A percentile compares a stretch with the other conserved stretches of the same genome.
Conservation (phyloP, 2,888 invertebrate species). For the Athalia cordata region DNA sequence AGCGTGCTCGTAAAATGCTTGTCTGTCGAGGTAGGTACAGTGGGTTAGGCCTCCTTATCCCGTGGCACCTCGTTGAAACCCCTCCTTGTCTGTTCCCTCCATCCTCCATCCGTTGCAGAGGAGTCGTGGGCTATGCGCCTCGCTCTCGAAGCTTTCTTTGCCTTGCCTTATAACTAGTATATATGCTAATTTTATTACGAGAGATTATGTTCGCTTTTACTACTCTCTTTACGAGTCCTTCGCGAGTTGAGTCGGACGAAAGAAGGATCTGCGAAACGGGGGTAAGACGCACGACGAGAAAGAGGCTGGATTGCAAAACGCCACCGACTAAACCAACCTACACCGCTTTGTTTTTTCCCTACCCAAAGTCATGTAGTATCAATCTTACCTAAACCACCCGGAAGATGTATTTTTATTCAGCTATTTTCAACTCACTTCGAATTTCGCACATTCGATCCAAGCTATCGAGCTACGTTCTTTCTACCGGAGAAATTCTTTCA, state of each 20-base stretch:
- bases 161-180: conserved; percentile 44
- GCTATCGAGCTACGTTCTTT: no score
- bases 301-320: conserved; percentile 11
- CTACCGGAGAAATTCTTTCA: no score
- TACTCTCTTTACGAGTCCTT: conserved; percentile 46
- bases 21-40: conserved; percentile 34
- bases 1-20: conserved; percentile 40
- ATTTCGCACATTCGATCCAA: background rate
- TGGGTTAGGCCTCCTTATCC: conserved; percentile 38
- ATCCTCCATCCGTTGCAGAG: conserved; percentile 7
- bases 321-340: conserved; percentile 27
- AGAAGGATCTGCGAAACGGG: conserved; percentile 29
- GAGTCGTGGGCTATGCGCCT: conserved; percentile 38
- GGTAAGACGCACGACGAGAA: conserved; percentile 16
- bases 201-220: conserved; percentile 46
- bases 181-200: conserved; percentile 46
- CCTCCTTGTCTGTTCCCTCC: conserved; percentile 28
- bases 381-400: background rate
- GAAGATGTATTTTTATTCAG: conserved; percentile 15
- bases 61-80: conserved; percentile 39
- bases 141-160: conserved; percentile 37
- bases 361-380: conserved; percentile 22
- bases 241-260: conserved; percentile 37
- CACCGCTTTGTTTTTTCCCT: conserved; percentile 36
- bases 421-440: conserved; percentile 1